Evolutionary conservation across 1,140 invertebrate genomes (phyloP), one percentile per base, ranked within the genome.

Genomic region (Dolichoris vasculosae): DNA sequence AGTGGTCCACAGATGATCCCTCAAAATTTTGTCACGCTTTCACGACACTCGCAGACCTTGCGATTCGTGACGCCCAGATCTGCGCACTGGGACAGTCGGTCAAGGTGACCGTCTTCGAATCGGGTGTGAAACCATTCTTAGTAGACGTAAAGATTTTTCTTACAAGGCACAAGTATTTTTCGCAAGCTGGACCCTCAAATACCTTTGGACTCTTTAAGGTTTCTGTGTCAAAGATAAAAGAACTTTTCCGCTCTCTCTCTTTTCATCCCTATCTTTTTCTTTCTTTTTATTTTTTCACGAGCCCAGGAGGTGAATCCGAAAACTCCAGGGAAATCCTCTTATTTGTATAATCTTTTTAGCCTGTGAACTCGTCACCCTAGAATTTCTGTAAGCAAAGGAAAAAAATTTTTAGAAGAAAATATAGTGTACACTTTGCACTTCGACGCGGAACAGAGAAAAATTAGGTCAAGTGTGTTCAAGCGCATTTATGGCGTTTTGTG

Each of bases 1-100:
- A 76, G 46, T 51, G 75, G 43, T 46, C 0, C 46, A 1, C 30
- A 8, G 32, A 83, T 75, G n/a, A 76, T 83, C n/a, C 15, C 55
- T 83, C n/a, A 75, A 76, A 63, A 83, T 40, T 83, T 83, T 17
- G 73, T 43, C 82, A 76, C 38, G 71, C 82, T 83, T 83, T 83
- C 55, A n/a, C 73, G 67, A 48, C 32, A 6, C n/a, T 20, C 32
- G 30, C 8, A 82, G 64, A 32, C 30, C 80, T 59, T 32, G 2
- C 2, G 38, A 51, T 43, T 71, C 35, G 30, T 67, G 15, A 23
- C 30, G 30, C 64, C 32, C 67, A 46, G 30, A 80, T 64, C 67
- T 8, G 46, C 35, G 23, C 82, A 83, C 48, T 83, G 35, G 59
- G 73, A 40, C 59, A 83, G 3, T 83, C 59, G 82, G 82, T 77